These are phyloP conservation scores for Balearica regulorum DNA, from an alignment of 2,797 vertebrate species.

Conservation along the genomic window DNA sequence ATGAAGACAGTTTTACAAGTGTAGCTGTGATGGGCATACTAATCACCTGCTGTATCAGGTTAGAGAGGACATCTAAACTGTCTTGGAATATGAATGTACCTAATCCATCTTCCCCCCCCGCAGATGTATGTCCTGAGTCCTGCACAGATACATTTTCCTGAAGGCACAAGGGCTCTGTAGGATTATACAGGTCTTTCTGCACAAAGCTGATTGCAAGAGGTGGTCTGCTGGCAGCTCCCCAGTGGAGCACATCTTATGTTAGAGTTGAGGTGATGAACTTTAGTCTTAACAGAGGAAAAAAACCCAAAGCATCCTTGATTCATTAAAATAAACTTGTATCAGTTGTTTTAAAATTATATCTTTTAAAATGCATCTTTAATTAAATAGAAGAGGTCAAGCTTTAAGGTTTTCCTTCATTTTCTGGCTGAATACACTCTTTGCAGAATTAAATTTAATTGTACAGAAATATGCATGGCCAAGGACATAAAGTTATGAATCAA, in stretches of 20 bases:
- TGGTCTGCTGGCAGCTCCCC: not conserved
- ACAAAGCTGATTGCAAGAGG: not conserved
- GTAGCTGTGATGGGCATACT: not conserved
- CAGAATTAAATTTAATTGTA: not conserved
- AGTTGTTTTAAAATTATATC: not conserved
- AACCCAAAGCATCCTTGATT: not conserved
- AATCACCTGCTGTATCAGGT: not conserved
- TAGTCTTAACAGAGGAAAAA: not conserved
- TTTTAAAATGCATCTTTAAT: not conserved
- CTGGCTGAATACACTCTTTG: not conserved
- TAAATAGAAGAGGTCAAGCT: not conserved
- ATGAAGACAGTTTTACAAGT: not conserved
- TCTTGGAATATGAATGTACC: not conserved
- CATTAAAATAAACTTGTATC: not conserved
- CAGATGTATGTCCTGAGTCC: rapidly evolving
- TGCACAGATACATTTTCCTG: not conserved
- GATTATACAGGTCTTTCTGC: not conserved
- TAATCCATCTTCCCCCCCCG: not conserved
- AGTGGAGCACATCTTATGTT: rapidly evolving
- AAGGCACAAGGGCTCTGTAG: not conserved
- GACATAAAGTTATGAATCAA: not conserved
- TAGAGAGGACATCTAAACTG: not conserved
- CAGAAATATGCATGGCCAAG: not conserved
- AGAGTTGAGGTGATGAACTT: not conserved
- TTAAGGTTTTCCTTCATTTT: not conserved